Evolutionary conservation across 2,888 invertebrate genomes (phyloP), one percentile per base, ranked within the genome.

Genomic region (Ophion ventricosus): DNA sequence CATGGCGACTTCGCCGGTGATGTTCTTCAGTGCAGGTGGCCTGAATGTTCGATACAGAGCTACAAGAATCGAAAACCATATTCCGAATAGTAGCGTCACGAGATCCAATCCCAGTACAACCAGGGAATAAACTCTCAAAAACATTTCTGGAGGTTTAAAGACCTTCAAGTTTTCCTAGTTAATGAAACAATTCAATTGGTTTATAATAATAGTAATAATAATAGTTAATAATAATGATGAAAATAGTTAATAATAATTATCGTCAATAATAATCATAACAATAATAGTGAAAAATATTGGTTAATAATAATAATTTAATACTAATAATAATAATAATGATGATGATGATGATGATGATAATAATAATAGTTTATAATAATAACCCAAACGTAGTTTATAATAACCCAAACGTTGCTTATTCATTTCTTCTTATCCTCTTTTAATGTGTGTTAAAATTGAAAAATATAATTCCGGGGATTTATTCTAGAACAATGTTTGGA

Each of bases 1-100:
- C 93, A 97, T 93, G 29, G 95, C 96, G 43, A 95, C 94, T 93
- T 96, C 95, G 83, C 95, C 94, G 80, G 93, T 92, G 1, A 97
- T 93, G 86, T 94, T 94, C 91, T 96, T 97, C 85, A 95, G 90
- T 0, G 95, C 94, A 29, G 95, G 95, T 81, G 96, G 95, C 85
- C 93, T 94, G 77, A 95, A 93, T 4, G 95, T 89, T 87, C 95
- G 94, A 87, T 94, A 95, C 1, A 94, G 72, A 7, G 95, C 94
- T 83, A 94, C 94, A 17, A 95, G 83, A 20, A 95, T 93, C 17
- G 95, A 94, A 91, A 93, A 94, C 67, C 94, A 90, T 72, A 95
- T 94, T 90, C 94, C 95, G 1, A 95, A 86, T 59, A 94, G 80
- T 17, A 95, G 94, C 92, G 94, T 94, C 14, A 92, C 87, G 17